Percentiles rank a stretch among this genome's conserved stretches.
phyloP scores from a whole-genome alignment of 2,113 vertebrate species.

The Leiothrix lutea region DNA sequence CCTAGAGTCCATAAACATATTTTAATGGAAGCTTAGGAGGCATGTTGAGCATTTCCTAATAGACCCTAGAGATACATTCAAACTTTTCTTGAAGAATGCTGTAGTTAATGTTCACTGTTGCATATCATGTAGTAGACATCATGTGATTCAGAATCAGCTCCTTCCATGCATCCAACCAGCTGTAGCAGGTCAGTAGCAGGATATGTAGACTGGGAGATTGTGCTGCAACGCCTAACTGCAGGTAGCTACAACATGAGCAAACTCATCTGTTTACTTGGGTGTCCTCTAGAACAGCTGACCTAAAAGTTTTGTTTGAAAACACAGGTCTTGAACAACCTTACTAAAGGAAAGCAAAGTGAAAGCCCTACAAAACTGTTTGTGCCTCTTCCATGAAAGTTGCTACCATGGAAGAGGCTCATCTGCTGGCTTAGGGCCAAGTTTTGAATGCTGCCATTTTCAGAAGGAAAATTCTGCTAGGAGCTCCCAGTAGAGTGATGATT shows the following conservation, averaged over 20 bases:
- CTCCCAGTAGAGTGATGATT: not conserved
- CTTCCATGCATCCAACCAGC: not conserved
- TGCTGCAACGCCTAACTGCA: not conserved
- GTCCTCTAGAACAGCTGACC: not conserved
- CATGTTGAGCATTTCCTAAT: conserved; percentile 1
- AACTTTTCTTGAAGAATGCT: not conserved
- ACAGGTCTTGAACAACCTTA: not conserved
- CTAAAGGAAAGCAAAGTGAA: not conserved
- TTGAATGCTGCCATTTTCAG: not conserved
- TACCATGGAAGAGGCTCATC: not conserved
- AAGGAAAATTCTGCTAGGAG: not conserved
- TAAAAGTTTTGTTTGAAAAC: not conserved
- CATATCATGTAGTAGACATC: not conserved
- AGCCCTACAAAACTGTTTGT: not conserved
- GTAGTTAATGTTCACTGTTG: not conserved
- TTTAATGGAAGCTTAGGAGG: conserved; percentile 21
- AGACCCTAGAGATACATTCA: not conserved
- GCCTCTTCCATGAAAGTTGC: not conserved
- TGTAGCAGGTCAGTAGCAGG: not conserved
- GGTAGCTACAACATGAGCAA: not conserved
- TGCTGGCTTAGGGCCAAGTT: not conserved
- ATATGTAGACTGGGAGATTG: not conserved
- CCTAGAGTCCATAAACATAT: not conserved
- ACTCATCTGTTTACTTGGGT: not conserved
- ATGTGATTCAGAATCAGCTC: not conserved